Percentiles rank a stretch among this genome's conserved stretches.
Conservation (phyloP, 2,113 vertebrate genomes). For the Thermophis baileyi region DNA sequence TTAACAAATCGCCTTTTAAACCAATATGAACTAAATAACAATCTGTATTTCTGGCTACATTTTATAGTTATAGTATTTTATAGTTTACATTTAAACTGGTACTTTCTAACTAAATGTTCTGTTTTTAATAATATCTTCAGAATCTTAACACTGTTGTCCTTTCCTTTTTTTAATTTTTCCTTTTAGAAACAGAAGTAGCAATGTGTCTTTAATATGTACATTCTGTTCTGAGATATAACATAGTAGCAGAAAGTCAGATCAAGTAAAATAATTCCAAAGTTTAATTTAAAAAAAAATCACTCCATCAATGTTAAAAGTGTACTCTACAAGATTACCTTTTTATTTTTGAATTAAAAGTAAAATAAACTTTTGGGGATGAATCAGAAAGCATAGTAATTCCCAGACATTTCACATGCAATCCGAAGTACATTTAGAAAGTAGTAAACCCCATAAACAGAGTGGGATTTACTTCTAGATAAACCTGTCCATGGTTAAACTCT, state of each 20-base stretch:
- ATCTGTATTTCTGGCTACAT: conserved; percentile 72
- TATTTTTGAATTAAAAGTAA: conserved; percentile 47
- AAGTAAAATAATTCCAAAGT: conserved; percentile 57
- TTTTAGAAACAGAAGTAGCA: conserved; percentile 52
- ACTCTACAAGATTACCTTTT: conserved; percentile 42
- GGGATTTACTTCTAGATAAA: background rate
- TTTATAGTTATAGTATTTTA: conserved; percentile 74
- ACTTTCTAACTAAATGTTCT: conserved; percentile 72
- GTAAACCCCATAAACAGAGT: background rate
- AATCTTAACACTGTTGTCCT: conserved; percentile 55
- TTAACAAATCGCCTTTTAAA: conserved; percentile 68
- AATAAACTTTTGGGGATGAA: conserved; percentile 41
- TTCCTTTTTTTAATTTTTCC: conserved; percentile 48
- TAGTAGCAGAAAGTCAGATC: conserved; percentile 58
- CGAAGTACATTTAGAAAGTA: background rate
- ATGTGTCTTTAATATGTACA: conserved; percentile 60
- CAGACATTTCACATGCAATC: conserved; percentile 19
- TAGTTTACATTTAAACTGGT: conserved; percentile 79
- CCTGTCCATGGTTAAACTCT: background rate
- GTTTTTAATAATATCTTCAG: conserved; percentile 68
- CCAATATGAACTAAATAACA: conserved; percentile 58
- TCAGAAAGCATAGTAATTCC: conserved; percentile 27
- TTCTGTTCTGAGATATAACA: conserved; percentile 61
- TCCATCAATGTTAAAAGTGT: conserved; percentile 50
- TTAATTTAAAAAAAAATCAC: conserved; percentile 33